Evolutionary conservation across 2,888 invertebrate species (phyloP), one percentile per base, ranked within the genome.

Genomic region (Agrotis puta): DNA sequence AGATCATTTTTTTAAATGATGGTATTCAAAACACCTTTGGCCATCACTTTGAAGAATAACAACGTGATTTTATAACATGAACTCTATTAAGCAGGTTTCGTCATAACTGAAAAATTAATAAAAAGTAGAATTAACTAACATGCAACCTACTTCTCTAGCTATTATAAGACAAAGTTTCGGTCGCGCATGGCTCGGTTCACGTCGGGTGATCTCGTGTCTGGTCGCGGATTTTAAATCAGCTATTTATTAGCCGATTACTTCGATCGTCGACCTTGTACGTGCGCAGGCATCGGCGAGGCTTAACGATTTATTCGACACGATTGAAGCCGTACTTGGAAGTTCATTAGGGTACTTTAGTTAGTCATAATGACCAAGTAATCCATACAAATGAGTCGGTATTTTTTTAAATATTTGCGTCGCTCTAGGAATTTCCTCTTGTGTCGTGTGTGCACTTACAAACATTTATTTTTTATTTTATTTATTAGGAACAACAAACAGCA

Each of bases 241-340:
- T 53, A 58, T 64, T 53, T 64, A 74, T 61, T 65, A 48, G 65
- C 39, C 61, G 50, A 79, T 79, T 64, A 64, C 43, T 45, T 64
- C 20, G 24, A 50, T 58, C 57, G 9, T 2, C 57, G 57, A 82
- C 79, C 71, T 78, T 75, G 59, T 51, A 39, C 43, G 16, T 27
- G 27, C 56, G 48, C 73, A 39, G 51, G 66, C 75, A 65, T 65
- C 47, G 66, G 18, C 16, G 27, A 66, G 61, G 75, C 16, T 51
- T 64, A 51, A 53, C 27, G 47, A 76, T 75, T 74, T 65, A 77
- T 68, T 59, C 16, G 48, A 43, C 51, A 20, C 50, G 76, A 80
- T 33, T 43, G 77, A 77, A 77, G 81, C 81, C 81, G 27, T 76
- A 76, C 22, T 27, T 13, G 7, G 20, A 4, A 43, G 18, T 43